A percentile compares a stretch with the other conserved stretches of the same genome.
phyloP scores from a whole-genome alignment of 2,888 invertebrate species.

The Penaeus monodon region DNA sequence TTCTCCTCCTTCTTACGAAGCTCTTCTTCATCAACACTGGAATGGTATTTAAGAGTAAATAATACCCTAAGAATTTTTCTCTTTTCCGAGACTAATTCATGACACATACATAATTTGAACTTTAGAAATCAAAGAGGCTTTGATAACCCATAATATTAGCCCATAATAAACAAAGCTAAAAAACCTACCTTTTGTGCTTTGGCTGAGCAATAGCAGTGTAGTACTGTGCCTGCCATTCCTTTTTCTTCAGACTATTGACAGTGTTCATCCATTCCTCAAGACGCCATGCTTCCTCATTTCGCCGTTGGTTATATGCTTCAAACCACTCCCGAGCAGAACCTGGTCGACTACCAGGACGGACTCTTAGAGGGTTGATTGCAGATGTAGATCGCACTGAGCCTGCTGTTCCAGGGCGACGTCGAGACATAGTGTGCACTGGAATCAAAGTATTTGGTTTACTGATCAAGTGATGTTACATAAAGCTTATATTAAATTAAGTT shows the following conservation, averaged over 20 bases:
- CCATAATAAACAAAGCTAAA: not conserved
- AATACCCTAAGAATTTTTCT: not conserved
- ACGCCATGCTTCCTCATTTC: conserved; percentile 60
- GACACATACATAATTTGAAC: not conserved
- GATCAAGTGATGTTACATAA: too few relatives aligned
- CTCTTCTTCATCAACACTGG: conserved; percentile 47
- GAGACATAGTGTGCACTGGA: conserved; percentile 27
- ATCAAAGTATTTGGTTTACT: too few relatives aligned
- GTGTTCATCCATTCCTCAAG: conserved; percentile 51
- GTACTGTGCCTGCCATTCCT: conserved; percentile 56
- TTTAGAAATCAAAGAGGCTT: not conserved
- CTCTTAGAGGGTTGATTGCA: conserved; percentile 34
- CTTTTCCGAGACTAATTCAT: not conserved
- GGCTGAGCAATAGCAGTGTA: conserved; percentile 52
- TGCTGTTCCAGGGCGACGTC: conserved; percentile 47
- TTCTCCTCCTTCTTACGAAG: conserved; percentile 48
- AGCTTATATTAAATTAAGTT: too few relatives aligned
- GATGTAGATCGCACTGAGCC: conserved; percentile 52
- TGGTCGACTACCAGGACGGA: conserved; percentile 55
- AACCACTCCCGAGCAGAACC: conserved; percentile 56
- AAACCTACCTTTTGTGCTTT: conserved; percentile 35
- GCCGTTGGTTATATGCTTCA: conserved; percentile 51
- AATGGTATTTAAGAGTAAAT: not conserved
- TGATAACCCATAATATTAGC: too few relatives aligned
- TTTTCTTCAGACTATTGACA: conserved; percentile 47